Conservation (phyloP, 2,888 invertebrate genomes). For the Aethes cnicana region DNA sequence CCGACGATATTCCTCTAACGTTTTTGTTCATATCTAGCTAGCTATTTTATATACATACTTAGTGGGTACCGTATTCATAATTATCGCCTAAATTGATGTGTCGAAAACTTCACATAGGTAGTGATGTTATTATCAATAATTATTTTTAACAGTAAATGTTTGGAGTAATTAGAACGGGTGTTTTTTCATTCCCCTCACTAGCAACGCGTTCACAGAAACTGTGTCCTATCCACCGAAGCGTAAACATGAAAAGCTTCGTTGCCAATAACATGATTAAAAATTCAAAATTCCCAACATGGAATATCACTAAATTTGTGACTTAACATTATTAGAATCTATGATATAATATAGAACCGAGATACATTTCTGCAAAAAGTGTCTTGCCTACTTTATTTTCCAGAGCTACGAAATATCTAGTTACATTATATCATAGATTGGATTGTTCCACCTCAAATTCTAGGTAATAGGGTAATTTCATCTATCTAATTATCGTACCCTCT, state of each 20-base stretch:
- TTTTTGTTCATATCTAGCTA: slow-evolving; percentile 67
- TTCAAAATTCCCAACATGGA: slow-evolving; percentile 11
- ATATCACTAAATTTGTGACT: slow-evolving; percentile 28
- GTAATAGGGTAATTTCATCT: no score
- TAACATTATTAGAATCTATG: no score
- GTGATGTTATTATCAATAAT: slow-evolving; percentile 17
- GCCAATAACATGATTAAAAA: slow-evolving; percentile 16
- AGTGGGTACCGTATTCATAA: slow-evolving; percentile 4
- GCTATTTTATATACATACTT: slow-evolving; percentile 26
- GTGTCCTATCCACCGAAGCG: neutral
- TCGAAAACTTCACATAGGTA: neutral
- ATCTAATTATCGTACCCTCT: no score
- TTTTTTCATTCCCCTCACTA: neutral
- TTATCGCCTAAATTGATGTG: neutral
- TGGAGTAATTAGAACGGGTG: neutral
- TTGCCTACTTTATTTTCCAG: no score
- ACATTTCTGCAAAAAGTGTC: no score
- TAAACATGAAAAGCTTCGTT: slow-evolving; percentile 3
- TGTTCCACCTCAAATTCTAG: slow-evolving; percentile 28
- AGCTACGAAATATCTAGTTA: no score
- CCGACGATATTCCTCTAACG: slow-evolving; percentile 44
- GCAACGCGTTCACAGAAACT: neutral
- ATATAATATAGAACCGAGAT: no score
- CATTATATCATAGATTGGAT: no score
- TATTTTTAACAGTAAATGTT: slow-evolving; percentile 8